Conservation (phyloP, 2,888 invertebrate species). For the Seira sanloemensis region DNA sequence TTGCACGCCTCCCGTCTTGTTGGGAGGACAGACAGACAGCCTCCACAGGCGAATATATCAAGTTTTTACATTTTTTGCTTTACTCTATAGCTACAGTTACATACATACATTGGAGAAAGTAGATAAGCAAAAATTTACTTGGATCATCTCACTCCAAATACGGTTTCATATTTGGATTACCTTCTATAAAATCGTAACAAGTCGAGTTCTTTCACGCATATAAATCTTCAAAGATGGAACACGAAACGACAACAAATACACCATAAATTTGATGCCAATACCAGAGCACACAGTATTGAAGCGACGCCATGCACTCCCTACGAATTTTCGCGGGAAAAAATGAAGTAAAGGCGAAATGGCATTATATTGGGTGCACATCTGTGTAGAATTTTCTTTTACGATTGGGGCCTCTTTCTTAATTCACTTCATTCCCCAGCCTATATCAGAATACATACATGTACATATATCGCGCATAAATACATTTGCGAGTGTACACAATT, state of each 20-base stretch:
- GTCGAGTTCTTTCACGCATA: not conserved
- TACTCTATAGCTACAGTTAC: too few relatives aligned
- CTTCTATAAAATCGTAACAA: too few relatives aligned
- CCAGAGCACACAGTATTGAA: slow-evolving; percentile 24
- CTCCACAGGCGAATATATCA: too few relatives aligned
- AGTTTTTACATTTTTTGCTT: too few relatives aligned
- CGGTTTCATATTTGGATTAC: too few relatives aligned
- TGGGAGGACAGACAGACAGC: too few relatives aligned
- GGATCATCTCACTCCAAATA: too few relatives aligned
- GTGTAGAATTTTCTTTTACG: slow-evolving; percentile 50
- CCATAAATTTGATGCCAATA: slow-evolving; percentile 49
- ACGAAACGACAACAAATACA: slow-evolving; percentile 33
- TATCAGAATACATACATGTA: slow-evolving; percentile 27
- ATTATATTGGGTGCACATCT: slow-evolving; percentile 38
- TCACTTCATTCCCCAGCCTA: too few relatives aligned
- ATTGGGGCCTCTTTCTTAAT: slow-evolving; percentile 46
- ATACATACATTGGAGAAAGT: too few relatives aligned
- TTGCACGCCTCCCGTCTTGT: too few relatives aligned
- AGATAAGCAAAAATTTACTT: too few relatives aligned
- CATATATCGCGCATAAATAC: not conserved
- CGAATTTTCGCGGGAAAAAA: not conserved
- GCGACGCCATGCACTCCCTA: not conserved
- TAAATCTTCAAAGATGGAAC: not conserved
- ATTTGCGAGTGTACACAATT: not conserved
- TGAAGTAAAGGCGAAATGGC: slow-evolving; percentile 19